A percentile compares a stretch with the other conserved stretches of the same genome.
Evolutionary conservation across 2,797 vertebrate species (phyloP).

Genomic region (Eulemur mongoz): DNA sequence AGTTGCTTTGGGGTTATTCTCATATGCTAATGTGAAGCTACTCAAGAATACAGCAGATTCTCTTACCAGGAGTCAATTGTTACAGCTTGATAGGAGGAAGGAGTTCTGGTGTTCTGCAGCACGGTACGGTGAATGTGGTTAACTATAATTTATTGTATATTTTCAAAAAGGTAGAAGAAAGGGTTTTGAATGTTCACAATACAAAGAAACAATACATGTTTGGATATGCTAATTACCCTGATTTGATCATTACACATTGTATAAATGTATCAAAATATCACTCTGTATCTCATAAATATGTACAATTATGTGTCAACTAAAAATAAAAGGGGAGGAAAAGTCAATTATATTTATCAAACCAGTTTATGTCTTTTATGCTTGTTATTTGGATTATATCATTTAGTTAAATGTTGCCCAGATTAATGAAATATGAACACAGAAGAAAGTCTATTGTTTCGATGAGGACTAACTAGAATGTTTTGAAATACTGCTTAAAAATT

Average conservation of each 20-base stretch:
- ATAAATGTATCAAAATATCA: not conserved
- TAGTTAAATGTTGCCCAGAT: not conserved
- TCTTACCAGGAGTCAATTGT: not conserved
- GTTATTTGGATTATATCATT: not conserved
- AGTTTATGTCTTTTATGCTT: not conserved
- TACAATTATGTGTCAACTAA: not conserved
- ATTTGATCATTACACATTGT: not conserved
- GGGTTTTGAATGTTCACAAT: not conserved
- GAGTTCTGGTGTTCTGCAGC: not conserved
- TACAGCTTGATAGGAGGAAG: not conserved
- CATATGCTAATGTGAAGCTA: not conserved
- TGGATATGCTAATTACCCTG: not conserved
- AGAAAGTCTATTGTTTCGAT: not conserved
- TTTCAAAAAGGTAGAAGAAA: not conserved
- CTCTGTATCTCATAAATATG: not conserved
- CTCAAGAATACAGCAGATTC: not conserved
- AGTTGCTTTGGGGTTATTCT: not conserved
- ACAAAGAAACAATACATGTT: not conserved
- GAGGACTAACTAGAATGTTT: slow-evolving; percentile 17
- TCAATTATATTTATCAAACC: not conserved
- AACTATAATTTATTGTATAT: not conserved
- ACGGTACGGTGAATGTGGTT: not conserved
- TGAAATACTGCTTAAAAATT: not conserved
- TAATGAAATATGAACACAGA: not conserved
- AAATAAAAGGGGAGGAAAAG: not conserved